These are phyloP conservation scores for Scotopteryx bipunctaria DNA, from an alignment of 2,888 invertebrate species.

Conservation along the genomic window DNA sequence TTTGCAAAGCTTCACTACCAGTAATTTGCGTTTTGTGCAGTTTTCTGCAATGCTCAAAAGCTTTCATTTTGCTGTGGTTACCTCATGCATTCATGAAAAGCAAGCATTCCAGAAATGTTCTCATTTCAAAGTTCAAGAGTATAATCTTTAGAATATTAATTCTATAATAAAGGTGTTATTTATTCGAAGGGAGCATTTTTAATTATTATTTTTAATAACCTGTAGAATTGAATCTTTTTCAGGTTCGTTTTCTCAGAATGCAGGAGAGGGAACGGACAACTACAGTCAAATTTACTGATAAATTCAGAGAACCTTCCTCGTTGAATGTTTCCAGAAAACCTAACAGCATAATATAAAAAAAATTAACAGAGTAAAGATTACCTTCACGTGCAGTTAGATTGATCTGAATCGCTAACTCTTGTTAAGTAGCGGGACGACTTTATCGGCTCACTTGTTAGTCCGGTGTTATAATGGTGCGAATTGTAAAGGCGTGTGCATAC, in stretches of 20 bases:
- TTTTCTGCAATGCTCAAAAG: constrained; percentile 12
- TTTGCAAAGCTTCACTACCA: constrained; percentile 16
- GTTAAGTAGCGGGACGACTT: constrained; percentile 36
- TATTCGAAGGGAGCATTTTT: background rate
- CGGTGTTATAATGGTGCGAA: constrained; percentile 48
- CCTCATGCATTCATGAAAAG: constrained; percentile 25
- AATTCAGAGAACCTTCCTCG: background rate
- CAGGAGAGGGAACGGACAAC: background rate
- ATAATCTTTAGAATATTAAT: constrained; percentile 1
- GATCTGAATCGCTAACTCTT: constrained; percentile 33
- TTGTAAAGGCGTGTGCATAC: constrained; percentile 54
- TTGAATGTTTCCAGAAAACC: too few relatives aligned
- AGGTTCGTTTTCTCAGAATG: background rate
- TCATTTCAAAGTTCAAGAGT: constrained; percentile 11
- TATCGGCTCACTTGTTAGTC: constrained; percentile 47
- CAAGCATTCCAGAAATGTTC: constrained; percentile 19
- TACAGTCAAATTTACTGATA: background rate
- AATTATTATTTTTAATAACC: background rate
- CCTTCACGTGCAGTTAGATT: constrained; percentile 34
- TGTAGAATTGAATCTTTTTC: background rate
- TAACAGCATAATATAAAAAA: too few relatives aligned
- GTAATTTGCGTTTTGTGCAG: constrained; percentile 14
- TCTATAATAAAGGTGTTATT: background rate
- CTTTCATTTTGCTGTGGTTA: constrained; percentile 19
- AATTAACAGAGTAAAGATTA: constrained; percentile 26